Evolutionary conservation across 2,888 invertebrate genomes (phyloP).

Genomic region (Leptinotarsa rubiginosa): DNA sequence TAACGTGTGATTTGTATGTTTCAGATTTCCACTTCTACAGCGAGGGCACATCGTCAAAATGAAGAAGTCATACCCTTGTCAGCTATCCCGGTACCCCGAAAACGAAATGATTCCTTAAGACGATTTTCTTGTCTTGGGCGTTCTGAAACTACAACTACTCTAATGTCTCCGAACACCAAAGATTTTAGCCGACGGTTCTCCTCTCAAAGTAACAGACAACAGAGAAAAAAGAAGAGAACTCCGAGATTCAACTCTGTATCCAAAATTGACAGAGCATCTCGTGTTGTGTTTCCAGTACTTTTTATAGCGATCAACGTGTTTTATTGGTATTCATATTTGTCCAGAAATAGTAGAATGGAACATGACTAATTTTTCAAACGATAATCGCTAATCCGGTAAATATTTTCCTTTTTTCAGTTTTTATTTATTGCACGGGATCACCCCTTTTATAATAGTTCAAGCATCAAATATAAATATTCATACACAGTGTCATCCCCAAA

Average conservation of each 20-base stretch:
- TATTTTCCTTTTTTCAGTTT: too few relatives aligned
- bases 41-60: conserved; percentile 46
- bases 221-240: conserved; percentile 66
- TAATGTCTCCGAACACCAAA: conserved; percentile 12
- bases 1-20: neutral
- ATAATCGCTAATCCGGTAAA: too few relatives aligned
- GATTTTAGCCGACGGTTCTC: neutral
- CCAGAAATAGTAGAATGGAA: conserved; percentile 70
- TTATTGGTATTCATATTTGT: conserved; percentile 83
- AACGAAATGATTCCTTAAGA: conserved; percentile 62
- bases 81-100: conserved; percentile 67
- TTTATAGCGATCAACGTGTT: conserved; percentile 82
- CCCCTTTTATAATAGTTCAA: too few relatives aligned
- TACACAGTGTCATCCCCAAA: too few relatives aligned
- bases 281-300: conserved; percentile 81
- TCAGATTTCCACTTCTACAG: conserved; percentile 1
- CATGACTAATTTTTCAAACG: neutral
- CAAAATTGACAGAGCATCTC: conserved; percentile 80
- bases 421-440: too few relatives aligned
- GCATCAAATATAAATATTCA: too few relatives aligned
- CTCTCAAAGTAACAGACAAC: conserved; percentile 36
- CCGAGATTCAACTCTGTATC: conserved; percentile 84
- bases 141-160: conserved; percentile 38
- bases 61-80: conserved; percentile 73
- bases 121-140: conserved; percentile 59